Base-by-base conservation (phyloP, 2,113 vertebrate genomes). In the Campylomormyrus numenius region DNA sequence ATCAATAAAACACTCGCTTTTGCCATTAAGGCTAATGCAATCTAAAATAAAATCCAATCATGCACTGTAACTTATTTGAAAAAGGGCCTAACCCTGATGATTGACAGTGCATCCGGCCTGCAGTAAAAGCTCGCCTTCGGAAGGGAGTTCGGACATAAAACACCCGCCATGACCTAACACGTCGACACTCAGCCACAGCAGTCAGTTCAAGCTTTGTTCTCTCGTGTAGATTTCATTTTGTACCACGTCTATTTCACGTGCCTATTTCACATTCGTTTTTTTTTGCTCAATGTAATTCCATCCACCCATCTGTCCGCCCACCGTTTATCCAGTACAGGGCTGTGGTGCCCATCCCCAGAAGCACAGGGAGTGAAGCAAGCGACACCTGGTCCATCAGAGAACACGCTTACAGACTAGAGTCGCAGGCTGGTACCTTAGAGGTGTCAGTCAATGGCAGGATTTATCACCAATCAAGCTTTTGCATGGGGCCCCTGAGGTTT, bases 1-100 rank as follows among this genome's bases (percentile, higher is more conserved):
- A 89, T 89, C 89, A 84, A 89, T 89, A 58, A 8, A 89, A 89
- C 80, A 62, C 89, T 58, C 74, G 35, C 50, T 56, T 89, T 58
- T 80, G 52, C 89, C 49, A 49, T 56, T 89, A 85, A 62, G 77
- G 21, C 80, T 53, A 84, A 89, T 89, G 89, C 89, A 85, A 89
- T 84, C 77, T 50, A 89, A 89, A 89, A 89, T 58, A 89, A 53
- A 85, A 84, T 85, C 77, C 89, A 58, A 85, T 85, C 46, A 49
- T 85, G 50, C 39, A 85, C 50, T 85, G 48, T 83, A 89, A 85
- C 50, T 89, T 83, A 53, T 89, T 89, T 58, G 50, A 58, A 84
- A 74, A 84, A 21, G 31, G 31, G 21, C 19, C 27, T 35, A 56
- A 83, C 74, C 77, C 50, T 15, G 89, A 85, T 85, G 80, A 89